phyloP scores from a whole-genome alignment of 2,797 vertebrate genomes.

The Spheniscus humboldti region DNA sequence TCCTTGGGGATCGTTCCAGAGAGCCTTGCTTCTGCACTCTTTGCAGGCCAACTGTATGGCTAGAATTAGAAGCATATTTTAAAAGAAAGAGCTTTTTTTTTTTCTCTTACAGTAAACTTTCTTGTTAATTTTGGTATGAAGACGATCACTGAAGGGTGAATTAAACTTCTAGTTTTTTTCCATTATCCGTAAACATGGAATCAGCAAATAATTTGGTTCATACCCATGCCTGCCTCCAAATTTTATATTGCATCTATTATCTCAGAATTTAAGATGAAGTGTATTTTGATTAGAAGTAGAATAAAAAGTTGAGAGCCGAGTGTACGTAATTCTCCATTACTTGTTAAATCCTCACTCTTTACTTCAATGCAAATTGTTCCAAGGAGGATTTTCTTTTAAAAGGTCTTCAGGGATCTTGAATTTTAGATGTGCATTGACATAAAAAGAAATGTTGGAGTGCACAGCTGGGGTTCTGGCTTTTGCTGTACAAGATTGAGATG shows the following conservation, averaged over 20 bases:
- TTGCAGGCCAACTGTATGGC: not conserved
- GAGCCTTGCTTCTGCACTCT: not conserved
- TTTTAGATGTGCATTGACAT: conserved; percentile 61
- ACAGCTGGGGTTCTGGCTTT: conserved; percentile 46
- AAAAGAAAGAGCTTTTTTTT: not conserved
- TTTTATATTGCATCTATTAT: not conserved
- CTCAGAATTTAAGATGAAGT: conserved; percentile 18
- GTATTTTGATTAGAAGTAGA: conserved; percentile 55
- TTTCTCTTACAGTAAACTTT: not conserved
- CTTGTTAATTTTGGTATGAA: not conserved
- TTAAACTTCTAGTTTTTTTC: not conserved
- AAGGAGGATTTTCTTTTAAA: conserved; percentile 62
- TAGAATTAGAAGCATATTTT: conserved; percentile 22
- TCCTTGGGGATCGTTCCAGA: conserved; percentile 44
- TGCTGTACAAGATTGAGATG: not conserved
- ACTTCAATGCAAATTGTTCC: conserved; percentile 62
- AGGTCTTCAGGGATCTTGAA: conserved; percentile 61
- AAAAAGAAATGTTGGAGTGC: conserved; percentile 40
- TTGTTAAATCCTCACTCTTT: conserved; percentile 52
- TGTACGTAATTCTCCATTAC: conserved; percentile 51
- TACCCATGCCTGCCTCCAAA: not conserved
- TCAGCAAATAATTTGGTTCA: not conserved
- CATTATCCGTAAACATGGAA: not conserved
- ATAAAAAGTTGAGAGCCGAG: conserved; percentile 44
- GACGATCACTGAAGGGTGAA: not conserved